Evolutionary conservation across 2,888 invertebrate genomes (phyloP).

Genomic region (Drosophila buzzatii): DNA sequence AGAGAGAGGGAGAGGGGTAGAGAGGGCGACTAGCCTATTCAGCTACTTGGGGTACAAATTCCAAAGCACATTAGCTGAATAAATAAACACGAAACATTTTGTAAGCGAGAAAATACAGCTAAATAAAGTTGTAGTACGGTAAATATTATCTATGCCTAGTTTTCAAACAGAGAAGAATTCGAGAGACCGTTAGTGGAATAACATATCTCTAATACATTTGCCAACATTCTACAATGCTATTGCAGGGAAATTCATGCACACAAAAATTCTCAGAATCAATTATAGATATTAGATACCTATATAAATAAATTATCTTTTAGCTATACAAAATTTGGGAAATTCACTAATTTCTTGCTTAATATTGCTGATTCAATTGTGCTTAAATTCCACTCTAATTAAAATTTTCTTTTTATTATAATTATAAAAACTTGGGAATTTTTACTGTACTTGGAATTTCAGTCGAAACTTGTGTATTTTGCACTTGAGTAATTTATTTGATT

Average conservation of each 20-base stretch:
- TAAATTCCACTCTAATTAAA: background rate
- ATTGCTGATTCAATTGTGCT: no score
- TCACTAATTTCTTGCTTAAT: background rate
- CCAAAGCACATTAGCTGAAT: constrained; percentile 28
- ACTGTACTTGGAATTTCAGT: constrained; percentile 9
- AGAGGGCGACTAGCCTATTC: constrained; percentile 7
- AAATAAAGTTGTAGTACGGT: constrained; percentile 3
- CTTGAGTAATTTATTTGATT: constrained; percentile 1
- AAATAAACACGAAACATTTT: constrained; percentile 2
- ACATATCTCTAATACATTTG: background rate
- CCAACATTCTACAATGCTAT: background rate
- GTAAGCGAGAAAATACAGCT: background rate
- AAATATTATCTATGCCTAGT: background rate
- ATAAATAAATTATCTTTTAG: background rate
- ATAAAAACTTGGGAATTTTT: background rate
- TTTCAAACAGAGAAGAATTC: background rate
- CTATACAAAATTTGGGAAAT: background rate
- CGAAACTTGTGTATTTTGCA: constrained; percentile 12
- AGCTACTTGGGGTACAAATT: constrained; percentile 42
- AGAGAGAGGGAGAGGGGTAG: background rate
- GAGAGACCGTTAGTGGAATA: background rate
- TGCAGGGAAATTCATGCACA: background rate
- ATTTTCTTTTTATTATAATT: background rate
- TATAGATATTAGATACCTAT: background rate
- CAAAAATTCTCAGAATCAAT: background rate